Evolutionary conservation across 2,888 invertebrate genomes (phyloP), one percentile per base, ranked within the genome.

Genomic region (Cataglyphis altisquamis): DNA sequence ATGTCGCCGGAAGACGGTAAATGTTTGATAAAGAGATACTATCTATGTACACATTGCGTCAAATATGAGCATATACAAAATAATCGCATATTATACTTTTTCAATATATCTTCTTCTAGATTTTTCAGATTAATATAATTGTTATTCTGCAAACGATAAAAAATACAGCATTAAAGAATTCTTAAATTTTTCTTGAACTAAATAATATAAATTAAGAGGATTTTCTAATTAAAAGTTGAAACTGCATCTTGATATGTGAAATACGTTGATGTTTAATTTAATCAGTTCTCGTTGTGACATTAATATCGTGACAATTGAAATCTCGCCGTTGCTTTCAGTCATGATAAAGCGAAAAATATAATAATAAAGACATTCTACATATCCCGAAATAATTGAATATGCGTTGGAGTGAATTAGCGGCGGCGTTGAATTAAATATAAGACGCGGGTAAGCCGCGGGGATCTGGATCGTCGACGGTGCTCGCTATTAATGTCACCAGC

Each of bases 361-460:
- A 60, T 87, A 87, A 90, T 90, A 89, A 89, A 90, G 87, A 89
- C 86, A 60, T 72, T 66, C 70, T 81, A 52, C 74, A 81, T 83
- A 86, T 88, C 89, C 87, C 87, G 85, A 90, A 87, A 92, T 92
- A 90, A 93, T 93, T 92, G 92, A 92, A 92, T 92, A 91, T 92
- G 90, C 89, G 89, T 80, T 85, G 88, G 89, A 86, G 86, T 91
- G 91, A 93, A 92, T 93, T 92, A 93, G 92, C 87, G 90, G 89
- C 72, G 87, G 87, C 90, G 91, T 92, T 93, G 93, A 94, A 94
- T 94, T 92, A 93, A 94, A 93, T 93, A 93, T 92, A 92, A 93
- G 92, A 90, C 86, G 86, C 89, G 90, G 89, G 89, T 87, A 88
- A 87, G 86, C 87, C 72, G 88, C 77, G 80, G 83, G 86, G 72